phyloP scores from a whole-genome alignment of 2,113 vertebrate genomes.

The Archilochus colubris region DNA sequence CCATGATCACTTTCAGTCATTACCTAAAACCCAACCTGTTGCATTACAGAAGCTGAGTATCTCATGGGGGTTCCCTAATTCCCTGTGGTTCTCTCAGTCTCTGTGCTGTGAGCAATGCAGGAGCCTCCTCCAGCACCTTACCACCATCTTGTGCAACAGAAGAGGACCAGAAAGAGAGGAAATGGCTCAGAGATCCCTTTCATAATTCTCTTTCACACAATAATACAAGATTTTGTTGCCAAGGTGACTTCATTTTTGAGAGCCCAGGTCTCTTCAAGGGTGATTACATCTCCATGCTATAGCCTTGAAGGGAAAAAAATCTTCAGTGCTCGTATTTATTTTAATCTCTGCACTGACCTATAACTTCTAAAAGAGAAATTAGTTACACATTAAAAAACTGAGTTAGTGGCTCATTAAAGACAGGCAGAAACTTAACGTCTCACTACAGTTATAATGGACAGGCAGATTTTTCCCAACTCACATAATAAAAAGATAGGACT shows the following conservation, averaged over 20 bases:
- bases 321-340: slow-evolving; percentile 19
- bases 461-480: background rate
- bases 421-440: background rate
- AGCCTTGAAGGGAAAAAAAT: background rate
- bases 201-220: slow-evolving; percentile 13
- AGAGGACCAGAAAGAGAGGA: background rate
- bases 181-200: background rate
- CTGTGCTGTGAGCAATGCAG: background rate
- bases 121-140: background rate
- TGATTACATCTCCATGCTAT: slow-evolving; percentile 24
- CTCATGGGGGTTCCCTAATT: background rate
- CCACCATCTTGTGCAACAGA: background rate
- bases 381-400: background rate
- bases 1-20: background rate
- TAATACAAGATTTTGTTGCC: slow-evolving; percentile 41
- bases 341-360: background rate
- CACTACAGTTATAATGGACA: background rate
- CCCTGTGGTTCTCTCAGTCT: background rate
- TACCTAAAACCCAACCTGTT: background rate
- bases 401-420: background rate
- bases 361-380: slow-evolving; percentile 5
- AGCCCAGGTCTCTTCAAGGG: background rate
- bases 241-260: slow-evolving; percentile 60
- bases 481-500: background rate
- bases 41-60: background rate